These are phyloP conservation scores for Heptranchias perlo DNA, from an alignment of 2,113 vertebrate species.

Conservation along the genomic window DNA sequence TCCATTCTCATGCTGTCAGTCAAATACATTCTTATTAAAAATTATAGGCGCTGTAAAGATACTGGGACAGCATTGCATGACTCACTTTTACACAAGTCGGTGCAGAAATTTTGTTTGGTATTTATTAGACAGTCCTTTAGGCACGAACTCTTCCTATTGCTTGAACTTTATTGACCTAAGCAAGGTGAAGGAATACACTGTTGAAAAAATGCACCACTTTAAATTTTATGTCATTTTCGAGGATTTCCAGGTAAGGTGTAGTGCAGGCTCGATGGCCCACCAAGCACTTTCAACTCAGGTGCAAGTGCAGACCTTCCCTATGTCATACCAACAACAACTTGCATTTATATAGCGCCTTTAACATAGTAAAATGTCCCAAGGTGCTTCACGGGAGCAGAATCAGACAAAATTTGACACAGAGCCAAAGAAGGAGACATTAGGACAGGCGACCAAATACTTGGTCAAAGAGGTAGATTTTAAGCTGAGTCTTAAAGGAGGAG, in stretches of 20 bases:
- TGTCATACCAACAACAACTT: background rate
- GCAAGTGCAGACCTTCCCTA: background rate
- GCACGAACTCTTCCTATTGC: background rate
- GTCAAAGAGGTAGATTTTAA: background rate
- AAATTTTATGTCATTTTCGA: background rate
- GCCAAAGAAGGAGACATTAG: background rate
- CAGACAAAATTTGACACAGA: background rate
- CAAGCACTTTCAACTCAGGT: background rate
- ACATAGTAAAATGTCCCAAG: background rate
- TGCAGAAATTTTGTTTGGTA: background rate
- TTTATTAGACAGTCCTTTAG: background rate
- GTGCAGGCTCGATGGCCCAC: background rate
- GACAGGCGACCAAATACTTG: background rate
- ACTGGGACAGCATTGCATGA: no score
- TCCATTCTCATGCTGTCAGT: background rate
- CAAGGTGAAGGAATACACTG: background rate
- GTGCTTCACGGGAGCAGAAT: background rate
- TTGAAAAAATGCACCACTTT: background rate
- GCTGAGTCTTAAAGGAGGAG: background rate
- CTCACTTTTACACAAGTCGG: background rate
- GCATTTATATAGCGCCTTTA: background rate
- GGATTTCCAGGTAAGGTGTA: background rate
- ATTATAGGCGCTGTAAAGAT: no score
- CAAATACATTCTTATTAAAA: background rate
- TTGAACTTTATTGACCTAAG: background rate